phyloP scores from a whole-genome alignment of 2,797 vertebrate genomes.

The Trichosurus vulpecula region DNA sequence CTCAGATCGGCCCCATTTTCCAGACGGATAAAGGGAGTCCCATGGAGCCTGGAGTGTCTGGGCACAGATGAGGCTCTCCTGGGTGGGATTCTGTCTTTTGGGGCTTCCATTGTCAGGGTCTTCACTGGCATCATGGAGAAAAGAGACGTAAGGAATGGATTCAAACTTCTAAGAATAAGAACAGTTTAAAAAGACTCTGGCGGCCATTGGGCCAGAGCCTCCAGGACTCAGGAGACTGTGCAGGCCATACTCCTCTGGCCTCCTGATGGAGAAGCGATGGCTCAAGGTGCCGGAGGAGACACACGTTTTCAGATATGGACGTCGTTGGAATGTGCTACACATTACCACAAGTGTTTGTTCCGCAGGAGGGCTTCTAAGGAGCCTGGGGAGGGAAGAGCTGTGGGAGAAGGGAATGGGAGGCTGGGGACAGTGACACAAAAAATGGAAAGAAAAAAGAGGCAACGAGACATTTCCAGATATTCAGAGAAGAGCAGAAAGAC shows the following conservation, averaged over 20 bases:
- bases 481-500: not conserved
- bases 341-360: accelerated
- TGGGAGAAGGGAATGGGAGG: not conserved
- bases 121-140: not conserved
- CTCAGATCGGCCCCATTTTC: not conserved
- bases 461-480: not conserved
- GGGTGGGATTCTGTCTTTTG: not conserved
- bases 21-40: not conserved
- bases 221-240: not conserved
- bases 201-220: not conserved
- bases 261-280: not conserved
- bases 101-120: not conserved
- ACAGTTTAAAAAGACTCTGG: not conserved
- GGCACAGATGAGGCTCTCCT: not conserved
- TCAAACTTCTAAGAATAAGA: not conserved
- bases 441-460: not conserved
- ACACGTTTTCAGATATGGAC: not conserved
- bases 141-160: not conserved
- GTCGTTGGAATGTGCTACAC: not conserved
- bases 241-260: not conserved
- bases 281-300: not conserved
- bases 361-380: not conserved
- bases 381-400: too few species aligned
- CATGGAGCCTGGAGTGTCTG: accelerated
- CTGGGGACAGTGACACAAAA: not conserved